Evolutionary conservation across 2,888 invertebrate species (phyloP), one percentile per base, ranked within the genome.

Genomic region (Gnatocerus cornutus): DNA sequence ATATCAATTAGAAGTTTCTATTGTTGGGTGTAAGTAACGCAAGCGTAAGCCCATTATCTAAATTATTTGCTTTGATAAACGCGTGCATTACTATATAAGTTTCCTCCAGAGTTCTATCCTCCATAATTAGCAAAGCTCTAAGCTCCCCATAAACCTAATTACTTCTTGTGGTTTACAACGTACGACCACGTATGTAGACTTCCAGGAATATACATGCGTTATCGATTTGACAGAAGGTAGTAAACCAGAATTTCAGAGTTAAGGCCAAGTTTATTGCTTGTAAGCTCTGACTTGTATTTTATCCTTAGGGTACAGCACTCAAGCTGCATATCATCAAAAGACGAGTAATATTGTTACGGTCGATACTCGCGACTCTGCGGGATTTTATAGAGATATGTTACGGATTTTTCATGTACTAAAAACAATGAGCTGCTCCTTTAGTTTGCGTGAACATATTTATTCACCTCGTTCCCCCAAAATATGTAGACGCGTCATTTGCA

Each of bases 191-290:
- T n/a, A 33, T 7, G 33, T 9, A 33, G 33, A 9, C 33, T 33
- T 33, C n/a, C 33, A 29, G 41, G 46, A 59, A 59, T 33, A 41
- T 52, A 39, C 16, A 63, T 39, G 27, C 41, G 27, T 63, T 63
- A 63, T 63, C 63, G 63, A 63, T 63, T 63, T 39, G 59, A 59
- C 59, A 50, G 58, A 53, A 58, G 30, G 6, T 30, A 43, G 41
- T 41, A 14, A 50, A 33, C 12, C 52, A 63, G 41, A 41, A 63
- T 43, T 63, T 33, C 59, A 46, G 12, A 27, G 33, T 52, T 63
- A 52, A 52, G 63, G 33, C 50, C 45, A 45, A 58, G 59, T 59
- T 59, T 59, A 59, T 46, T 45, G 59, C 46, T 13, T 13, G 29
- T 29, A 58, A 45, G 43, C 58, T 52, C 52, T 52, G 59, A 45